Base-by-base conservation (phyloP, 2,797 vertebrate genomes). In the Alectoris magna region DNA sequence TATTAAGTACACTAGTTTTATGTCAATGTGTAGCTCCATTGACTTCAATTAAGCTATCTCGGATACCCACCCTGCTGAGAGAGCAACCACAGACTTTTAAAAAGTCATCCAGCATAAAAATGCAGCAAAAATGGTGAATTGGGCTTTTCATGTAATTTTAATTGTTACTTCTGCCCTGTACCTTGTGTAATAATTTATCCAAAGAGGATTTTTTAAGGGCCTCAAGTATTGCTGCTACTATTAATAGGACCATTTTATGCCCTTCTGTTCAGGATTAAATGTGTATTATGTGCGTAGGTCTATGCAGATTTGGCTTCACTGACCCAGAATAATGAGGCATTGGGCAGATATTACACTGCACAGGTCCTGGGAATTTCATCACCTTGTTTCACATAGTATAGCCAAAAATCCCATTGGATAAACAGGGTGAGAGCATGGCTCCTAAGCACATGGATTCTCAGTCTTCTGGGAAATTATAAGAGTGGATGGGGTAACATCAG, bases 11-110 rank as follows among this genome's bases (percentile, higher is more conserved):
- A 81, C 48, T 56, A 73, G 59, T 85, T 96, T 93, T 87, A 72
- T 92, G 89, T 78, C 88, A 91, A 75, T 60, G 31, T 73, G 48
- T 78, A 86, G 82, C 79, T 95, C 34, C 92, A 93, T 71, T 95
- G 89, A 92, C 87, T 96, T 96, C 79, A 93, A 70, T 94, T 93
- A 94, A 87, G 69, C 36, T 89, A 14, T 70, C 76, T 86, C 36
- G 70, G 91, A 77, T 76, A 91, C 23, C 27, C 67, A 92, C 27
- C 67, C 84, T 84, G 67, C 76, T 86, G 67, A 73, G 87, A 92
- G 29, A 92, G 67, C 59, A 92, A 87, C 76, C 23, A 70, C 14
- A 83, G 49, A 60, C 78, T 85, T 91, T 62, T 18, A 6, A 90
- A 90, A 75, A 80, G 29, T 62, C 55, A 78, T 74, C 55, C 67